Base-by-base conservation (phyloP, 2,113 vertebrate genomes). In the Engraulis encrasicolus region DNA sequence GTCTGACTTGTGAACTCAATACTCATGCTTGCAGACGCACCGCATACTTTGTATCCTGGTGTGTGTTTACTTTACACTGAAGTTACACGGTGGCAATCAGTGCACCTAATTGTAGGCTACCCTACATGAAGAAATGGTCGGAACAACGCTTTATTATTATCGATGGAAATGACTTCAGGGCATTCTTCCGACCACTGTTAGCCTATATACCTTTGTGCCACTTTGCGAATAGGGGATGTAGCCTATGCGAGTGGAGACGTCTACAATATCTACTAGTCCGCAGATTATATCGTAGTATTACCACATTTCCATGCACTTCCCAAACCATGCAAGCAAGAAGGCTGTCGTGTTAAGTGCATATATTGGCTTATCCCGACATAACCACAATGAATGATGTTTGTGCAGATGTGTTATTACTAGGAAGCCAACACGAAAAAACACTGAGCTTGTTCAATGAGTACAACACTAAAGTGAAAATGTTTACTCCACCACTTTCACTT, bases 401-500 rank as follows among this genome's bases (percentile, higher is more conserved):
- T 74, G 66, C 15, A 74, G 58, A n/a, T n/a, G n/a, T n/a, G 20
- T 23, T 61, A 61, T 11, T 45, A 45, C 40, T 61, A 11, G 20
- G 58, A n/a, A 61, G 9, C 20, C n/a, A 27, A 34, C 15, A 36
- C 66, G 9, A 34, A 71, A 45, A 45, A 45, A 3, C 40, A 45
- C 40, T 45, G 3, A 45, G 3, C 11, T 31, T n/a, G n/a, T 66
- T 66, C n/a, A 2, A n/a, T 66, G 23, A 0, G 23, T 66, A 2
- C 14, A 34, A 15, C 14, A 15, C 66, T 36, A 74, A 74, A 11
- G 66, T 74, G 27, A 74, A 34, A 81, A 50, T n/a, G 36, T 38
- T 31, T 58, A 66, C 49, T 71, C 78, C 49, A 20, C 48, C 85
- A 80, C 85, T 86, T 81, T 66, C 78, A 52, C 79, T 45, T 27